Evolutionary conservation across 1,140 invertebrate species (phyloP), one percentile per base, ranked within the genome.

Genomic region (Leptopilina clavipes): DNA sequence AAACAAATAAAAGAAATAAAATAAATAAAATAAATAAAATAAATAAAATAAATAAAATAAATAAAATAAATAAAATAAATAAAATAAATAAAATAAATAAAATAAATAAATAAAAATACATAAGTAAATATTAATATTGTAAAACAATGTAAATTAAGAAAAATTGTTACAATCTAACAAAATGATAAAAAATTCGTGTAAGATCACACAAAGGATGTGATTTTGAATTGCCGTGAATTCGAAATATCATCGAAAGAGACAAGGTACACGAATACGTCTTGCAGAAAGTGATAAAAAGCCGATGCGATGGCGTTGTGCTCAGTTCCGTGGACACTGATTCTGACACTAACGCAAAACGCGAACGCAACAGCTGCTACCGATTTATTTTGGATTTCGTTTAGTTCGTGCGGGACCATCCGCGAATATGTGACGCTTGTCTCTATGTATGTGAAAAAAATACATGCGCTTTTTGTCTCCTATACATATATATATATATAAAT

Each of bases 321-420:
- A 73, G 79, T 75, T 48, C 79, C 19, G 72, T 80, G 79, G 79
- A 83, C 77, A 83, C 79, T 82, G 82, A 84, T 81, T 81, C 78
- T 82, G 85, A 85, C 83, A 85, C 81, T 82, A 84, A 86, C 75
- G 78, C 72, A 54, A 83, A 82, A 84, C 81, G 80, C 82, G 81
- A 79, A 81, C 76, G 82, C 85, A 85, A 86, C 88, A 90, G 86
- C 88, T 89, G 88, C 85, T 81, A 81, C 78, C 84, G 85, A 90
- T 90, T 90, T 89, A 89, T 90, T 90, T 89, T 87, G 79, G 84
- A 90, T 87, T 86, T 85, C 79, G 80, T 79, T 40, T 76, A 81
- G 71, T 74, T 78, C 71, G 65, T 59, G 17, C 76, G 59, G 73
- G 74, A 81, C 76, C 75, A 75, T 59, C 5, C 19, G 56, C 56